Conservation (phyloP, 2,888 invertebrate species). For the Coelopa pilipes region DNA sequence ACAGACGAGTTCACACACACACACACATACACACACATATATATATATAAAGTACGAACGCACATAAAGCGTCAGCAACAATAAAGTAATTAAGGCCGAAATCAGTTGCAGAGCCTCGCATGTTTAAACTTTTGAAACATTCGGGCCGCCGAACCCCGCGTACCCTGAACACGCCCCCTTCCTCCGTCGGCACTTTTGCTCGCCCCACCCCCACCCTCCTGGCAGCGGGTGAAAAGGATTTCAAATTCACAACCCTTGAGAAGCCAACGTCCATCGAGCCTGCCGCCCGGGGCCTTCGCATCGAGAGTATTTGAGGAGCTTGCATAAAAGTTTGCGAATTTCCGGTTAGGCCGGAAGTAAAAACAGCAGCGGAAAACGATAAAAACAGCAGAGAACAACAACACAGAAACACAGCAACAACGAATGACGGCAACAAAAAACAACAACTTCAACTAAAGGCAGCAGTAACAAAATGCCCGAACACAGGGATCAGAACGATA, state of each 20-base stretch:
- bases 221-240: background rate
- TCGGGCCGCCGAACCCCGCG: background rate
- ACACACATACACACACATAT: background rate
- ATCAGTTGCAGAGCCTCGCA: conserved; percentile 16
- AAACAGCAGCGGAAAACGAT: too few species aligned
- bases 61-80: conserved; percentile 6
- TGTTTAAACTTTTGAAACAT: conserved; percentile 18
- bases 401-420: too few species aligned
- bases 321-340: background rate
- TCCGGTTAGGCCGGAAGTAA: background rate
- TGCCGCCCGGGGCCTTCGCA: too few species aligned
- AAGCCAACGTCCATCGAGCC: too few species aligned
- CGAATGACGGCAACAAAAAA: too few species aligned
- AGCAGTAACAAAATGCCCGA: too few species aligned
- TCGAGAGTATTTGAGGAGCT: background rate
- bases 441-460: too few species aligned
- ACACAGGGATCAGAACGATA: background rate
- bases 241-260: background rate
- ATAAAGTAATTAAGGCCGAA: conserved; percentile 24
- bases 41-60: background rate
- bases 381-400: too few species aligned
- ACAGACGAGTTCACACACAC: too few species aligned
- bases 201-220: background rate
- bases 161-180: too few species aligned
- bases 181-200: too few species aligned